Base-by-base conservation (phyloP, 2,888 invertebrate genomes). In the Volucella zonaria region DNA sequence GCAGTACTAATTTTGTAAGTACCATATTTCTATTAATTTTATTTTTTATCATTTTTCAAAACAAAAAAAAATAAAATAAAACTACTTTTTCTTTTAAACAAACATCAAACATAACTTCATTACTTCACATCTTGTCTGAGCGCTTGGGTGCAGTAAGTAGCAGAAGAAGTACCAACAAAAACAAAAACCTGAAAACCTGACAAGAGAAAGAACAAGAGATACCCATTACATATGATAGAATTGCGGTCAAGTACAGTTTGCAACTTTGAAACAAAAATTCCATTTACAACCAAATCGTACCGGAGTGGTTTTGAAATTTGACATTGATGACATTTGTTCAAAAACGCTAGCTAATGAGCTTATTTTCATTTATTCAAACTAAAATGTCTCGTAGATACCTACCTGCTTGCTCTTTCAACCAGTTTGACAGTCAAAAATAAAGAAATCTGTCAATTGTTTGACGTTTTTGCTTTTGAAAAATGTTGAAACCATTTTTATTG, bases 1-100 rank as follows among this genome's bases (percentile, higher is more conserved):
- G 89, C 87, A 95, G 95, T 92, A 96, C 96, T 94, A 87, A 89
- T 62, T 96, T 96, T 95, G 96, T 96, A 93, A 93, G 94, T 89
- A 82, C 47, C 3, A 4, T 31, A 1, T 31, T 31, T 31, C 0
- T 31, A 18, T 31, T 31, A 1, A 0, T 6, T 31, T 6, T 31
- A 31, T 31, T 6, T 51, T 58, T 15, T 59, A 51, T 59, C 8
- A 9, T 6, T 42, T 9, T 23, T 18, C 3, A 8, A n/a, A 45
- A 31, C 14, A 42, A n/a, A n/a, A n/a, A n/a, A n/a, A n/a, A n/a
- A n/a, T n/a, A n/a, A n/a, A n/a, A n/a, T n/a, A n/a, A 64, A 40
- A 23, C 18, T 23, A 2, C n/a, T 52, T 42, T 45, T 6, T 62
- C 40, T 18, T 49, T 8, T 70, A 14, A 23, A 80, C n/a, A 61